Evolutionary conservation across 2,797 vertebrate species (phyloP).

Genomic region (Arrhamphus sclerolepis): DNA sequence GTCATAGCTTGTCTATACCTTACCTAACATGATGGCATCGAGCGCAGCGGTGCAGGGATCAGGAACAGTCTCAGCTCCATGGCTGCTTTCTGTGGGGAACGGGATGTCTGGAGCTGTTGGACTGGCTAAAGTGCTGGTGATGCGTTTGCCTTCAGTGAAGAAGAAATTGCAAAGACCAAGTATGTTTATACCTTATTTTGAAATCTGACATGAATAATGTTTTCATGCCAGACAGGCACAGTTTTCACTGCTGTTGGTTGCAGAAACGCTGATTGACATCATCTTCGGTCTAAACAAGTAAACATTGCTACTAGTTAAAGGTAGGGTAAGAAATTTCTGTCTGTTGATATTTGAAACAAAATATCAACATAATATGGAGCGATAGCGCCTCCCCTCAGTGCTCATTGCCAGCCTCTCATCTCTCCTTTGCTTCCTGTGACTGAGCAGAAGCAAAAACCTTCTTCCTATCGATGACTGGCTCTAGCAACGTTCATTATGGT

Average conservation of each 20-base stretch:
- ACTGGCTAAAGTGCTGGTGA: conserved; percentile 28
- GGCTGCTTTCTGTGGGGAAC: conserved; percentile 50
- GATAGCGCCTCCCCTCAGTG: too few species aligned
- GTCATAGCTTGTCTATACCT: conserved; percentile 19
- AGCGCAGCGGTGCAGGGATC: conserved; percentile 85
- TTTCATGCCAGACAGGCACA: neutral
- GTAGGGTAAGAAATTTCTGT: too few species aligned
- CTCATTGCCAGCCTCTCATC: too few species aligned
- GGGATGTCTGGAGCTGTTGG: conserved; percentile 39
- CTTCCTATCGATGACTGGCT: too few species aligned
- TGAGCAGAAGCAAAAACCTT: too few species aligned
- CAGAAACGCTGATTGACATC: too few species aligned
- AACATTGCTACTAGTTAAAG: too few species aligned
- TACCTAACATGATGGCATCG: conserved; percentile 88
- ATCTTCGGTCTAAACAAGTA: too few species aligned
- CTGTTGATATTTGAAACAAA: too few species aligned
- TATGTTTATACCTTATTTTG: neutral
- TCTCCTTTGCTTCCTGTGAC: too few species aligned
- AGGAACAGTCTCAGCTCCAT: conserved; percentile 50
- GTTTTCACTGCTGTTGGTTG: neutral
- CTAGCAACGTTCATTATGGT: too few species aligned
- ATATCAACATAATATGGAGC: too few species aligned
- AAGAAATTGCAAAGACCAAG: neutral
- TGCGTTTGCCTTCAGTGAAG: conserved; percentile 72
- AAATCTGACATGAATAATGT: neutral